Evolutionary conservation across 2,113 vertebrate genomes (phyloP), one percentile per base, ranked within the genome.

Genomic region (Ceratotherium simum): DNA sequence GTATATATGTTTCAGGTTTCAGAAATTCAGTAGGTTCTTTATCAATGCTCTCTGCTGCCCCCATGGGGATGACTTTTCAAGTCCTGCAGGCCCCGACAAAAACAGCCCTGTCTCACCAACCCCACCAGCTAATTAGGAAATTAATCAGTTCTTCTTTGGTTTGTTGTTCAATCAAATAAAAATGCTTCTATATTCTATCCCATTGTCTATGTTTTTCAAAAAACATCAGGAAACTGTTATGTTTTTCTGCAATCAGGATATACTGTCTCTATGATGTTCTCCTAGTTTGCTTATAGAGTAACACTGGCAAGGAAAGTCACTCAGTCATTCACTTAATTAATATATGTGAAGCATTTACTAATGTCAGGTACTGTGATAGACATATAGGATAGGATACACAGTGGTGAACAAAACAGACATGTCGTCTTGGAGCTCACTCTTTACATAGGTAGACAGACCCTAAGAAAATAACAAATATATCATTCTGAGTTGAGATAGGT

Each of bases 11-110:
- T 73, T 82, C 21, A 31, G 54, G 2, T 72, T 81, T 88, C 39
- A 88, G 56, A 65, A 91, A 73, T 73, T 21, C 42, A 13, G 8
- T 8, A 33, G 29, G 3, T n/a, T 84, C 20, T 81, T 90, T 93
- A 27, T 67, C 39, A 64, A 14, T 48, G 67, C 48, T 95, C 36
- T 95, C 80, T 96, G 69, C 91, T 94, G 95, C 73, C 67, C 91
- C 58, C 60, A 13, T 25, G 33, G 79, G 83, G 72, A 67, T 60
- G 29, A 67, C 42, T 76, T 67, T 82, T 88, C 39, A 42, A 56
- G 31, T 65, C 56, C 42, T 39, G 46, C 18, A 84, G 36, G 10
- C 6, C 14, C 10, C 1, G 13, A 64, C 36, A n/a, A 85, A 95
- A 95, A 48, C 2, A 79, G 27, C 25, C 27, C 18, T n/a, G 27